Base-by-base conservation (phyloP, 1,140 invertebrate species). In the Caenorhabditis remanei region DNA sequence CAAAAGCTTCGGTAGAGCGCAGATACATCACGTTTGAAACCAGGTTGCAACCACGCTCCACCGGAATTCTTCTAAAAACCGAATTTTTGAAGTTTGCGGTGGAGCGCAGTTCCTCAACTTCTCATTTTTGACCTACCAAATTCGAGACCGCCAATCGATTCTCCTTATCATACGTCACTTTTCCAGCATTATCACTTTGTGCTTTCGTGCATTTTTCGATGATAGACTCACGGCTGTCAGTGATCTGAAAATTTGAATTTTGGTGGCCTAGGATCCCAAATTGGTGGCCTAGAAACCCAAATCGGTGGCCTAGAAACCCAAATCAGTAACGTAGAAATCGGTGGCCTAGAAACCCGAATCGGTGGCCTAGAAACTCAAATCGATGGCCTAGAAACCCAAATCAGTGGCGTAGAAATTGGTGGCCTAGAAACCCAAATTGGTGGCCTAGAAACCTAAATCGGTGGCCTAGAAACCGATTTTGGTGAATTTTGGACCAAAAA, bases 191-290 rank as follows among this genome's bases (percentile, higher is more conserved):
- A 75, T 99, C 98, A 0, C 97, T 98, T 0, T 98, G 93, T 0
- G 98, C 95, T 93, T 97, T 98, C 92, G 96, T 96, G 7, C 98
- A 94, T 94, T 98, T 99, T 48, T 95, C 94, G 6, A 93, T 71
- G 71, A 99, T 95, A 50, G 93, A 91, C 53, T 97, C 96, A 0
- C 96, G 95, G 0, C 94, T n/a, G 24, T 88, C 87, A 6, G 55
- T 85, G 46, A 87, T 71, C 63, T 87, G 58, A 55, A 84, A 67
- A n/a, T 8, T 8, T 5, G n/a, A n/a, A 8, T 58, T 58, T 8
- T 8, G 2, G 56, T 58, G 3, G 56, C n/a, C n/a, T n/a, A 16
- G 5, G 11, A 16, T 8, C 5, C 95, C 32, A 32, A 32, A 32
- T 32, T 2, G 1, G 32, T 32, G 32, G 32, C 32, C 32, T 32